Evolutionary conservation across 2,888 invertebrate species (phyloP), one percentile per base, ranked within the genome.

Genomic region (Nebria salina): DNA sequence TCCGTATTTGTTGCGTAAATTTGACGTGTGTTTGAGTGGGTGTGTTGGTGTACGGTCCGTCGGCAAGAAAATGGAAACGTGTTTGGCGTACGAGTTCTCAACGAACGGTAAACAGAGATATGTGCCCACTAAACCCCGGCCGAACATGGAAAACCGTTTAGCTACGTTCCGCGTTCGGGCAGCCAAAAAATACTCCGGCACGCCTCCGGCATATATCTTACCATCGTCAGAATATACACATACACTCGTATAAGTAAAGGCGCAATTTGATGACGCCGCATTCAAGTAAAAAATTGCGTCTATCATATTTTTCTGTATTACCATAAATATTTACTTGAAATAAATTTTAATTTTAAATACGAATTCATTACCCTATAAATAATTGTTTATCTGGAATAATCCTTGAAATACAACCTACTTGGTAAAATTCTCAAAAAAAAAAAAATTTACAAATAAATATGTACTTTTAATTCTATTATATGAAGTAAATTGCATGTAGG

Each of bases 81-180:
- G 70, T 70, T 34, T 70, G 70, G 70, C 70, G 70, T 70, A 70
- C 70, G 70, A 70, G 70, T 70, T 70, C 84, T 83, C 84, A 84
- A 84, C 84, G 83, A 84, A 85, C 83, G 82, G 84, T 84, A 85
- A 85, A 85, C 85, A 85, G 84, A 85, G 85, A 85, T 85, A 85
- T 85, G 85, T 85, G 83, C 84, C 84, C 84, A 84, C 84, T 85
- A 84, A 85, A 84, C 84, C 13, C 54, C 84, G 81, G 83, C 83
- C 82, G 83, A 84, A 85, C 85, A 85, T 84, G 85, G 84, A 85
- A 85, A 85, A 85, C 83, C 85, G 84, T 85, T 85, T 85, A 85
- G 85, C 82, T 75, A 76, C 73, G 80, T 82, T 81, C 83, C 81
- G 80, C 72, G 83, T 82, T 76, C 79, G 83, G 83, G 82, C 83